These are phyloP conservation scores for Sinodicranocentrus sp. DNA, from an alignment of 2,888 invertebrate genomes.

Conservation along the genomic window DNA sequence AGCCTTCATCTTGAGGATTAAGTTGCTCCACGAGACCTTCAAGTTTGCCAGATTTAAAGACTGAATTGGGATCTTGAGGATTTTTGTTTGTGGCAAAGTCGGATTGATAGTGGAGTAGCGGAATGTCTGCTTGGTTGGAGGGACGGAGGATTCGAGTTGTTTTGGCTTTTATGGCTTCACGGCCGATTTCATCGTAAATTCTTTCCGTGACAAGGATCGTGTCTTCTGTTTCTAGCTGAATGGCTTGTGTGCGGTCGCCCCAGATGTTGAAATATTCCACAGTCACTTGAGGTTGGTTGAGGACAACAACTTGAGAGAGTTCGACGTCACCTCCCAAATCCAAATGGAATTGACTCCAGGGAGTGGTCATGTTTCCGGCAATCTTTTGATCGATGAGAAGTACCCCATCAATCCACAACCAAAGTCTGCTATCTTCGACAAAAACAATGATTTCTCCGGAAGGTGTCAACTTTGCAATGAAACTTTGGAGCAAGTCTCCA, in stretches of 20 bases:
- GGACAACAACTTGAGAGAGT: neutral
- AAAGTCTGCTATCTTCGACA: neutral
- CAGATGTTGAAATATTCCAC: constrained; percentile 19
- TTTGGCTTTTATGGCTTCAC: constrained; percentile 44
- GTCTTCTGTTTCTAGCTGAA: constrained; percentile 15
- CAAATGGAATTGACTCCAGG: constrained; percentile 1
- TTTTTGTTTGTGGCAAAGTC: constrained; percentile 13
- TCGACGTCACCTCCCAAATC: neutral
- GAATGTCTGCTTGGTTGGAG: too few relatives aligned
- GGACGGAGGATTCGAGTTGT: neutral
- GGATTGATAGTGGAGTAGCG: constrained; percentile 10
- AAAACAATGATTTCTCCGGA: neutral
- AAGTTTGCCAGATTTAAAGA: constrained; percentile 4
- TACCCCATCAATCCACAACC: constrained; percentile 30
- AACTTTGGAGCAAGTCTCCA: neutral
- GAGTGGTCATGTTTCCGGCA: neutral
- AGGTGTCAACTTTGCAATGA: neutral
- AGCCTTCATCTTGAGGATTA: constrained; percentile 44
- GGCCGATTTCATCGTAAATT: constrained; percentile 43
- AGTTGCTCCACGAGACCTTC: neutral
- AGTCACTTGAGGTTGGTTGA: constrained; percentile 12
- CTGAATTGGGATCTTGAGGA: neutral
- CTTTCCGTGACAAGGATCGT: constrained; percentile 23
- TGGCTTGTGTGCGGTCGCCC: constrained; percentile 33
- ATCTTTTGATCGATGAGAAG: constrained; percentile 15